Percentiles rank a stretch among this genome's conserved stretches.
Conservation (phyloP, 2,797 vertebrate species). For the Lateolabrax maculatus region DNA sequence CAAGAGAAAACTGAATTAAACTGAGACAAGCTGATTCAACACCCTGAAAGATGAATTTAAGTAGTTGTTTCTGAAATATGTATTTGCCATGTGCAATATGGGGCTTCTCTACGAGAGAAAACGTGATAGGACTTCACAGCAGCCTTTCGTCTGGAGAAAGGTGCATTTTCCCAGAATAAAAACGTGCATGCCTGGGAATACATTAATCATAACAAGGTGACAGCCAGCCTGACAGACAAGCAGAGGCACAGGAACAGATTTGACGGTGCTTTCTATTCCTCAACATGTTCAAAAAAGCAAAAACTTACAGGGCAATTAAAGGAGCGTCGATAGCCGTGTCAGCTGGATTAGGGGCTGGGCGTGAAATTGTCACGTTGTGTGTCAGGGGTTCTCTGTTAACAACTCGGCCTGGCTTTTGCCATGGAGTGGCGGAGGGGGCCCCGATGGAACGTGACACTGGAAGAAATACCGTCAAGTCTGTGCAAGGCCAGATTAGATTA, state of each 20-base stretch:
- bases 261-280: conserved; percentile 69
- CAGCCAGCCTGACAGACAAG: conserved; percentile 77
- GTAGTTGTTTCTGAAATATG: conserved; percentile 85
- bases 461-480: conserved; percentile 76
- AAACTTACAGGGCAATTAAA: conserved; percentile 81
- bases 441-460: conserved; percentile 78
- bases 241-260: conserved; percentile 67
- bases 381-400: conserved; percentile 81
- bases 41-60: conserved; percentile 82
- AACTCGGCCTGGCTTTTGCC: conserved; percentile 73
- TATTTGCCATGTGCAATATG: conserved; percentile 78
- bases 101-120: conserved; percentile 40
- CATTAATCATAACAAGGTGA: conserved; percentile 83
- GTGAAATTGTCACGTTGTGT: conserved; percentile 84
- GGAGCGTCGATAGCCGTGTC: conserved; percentile 77
- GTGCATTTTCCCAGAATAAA: conserved; percentile 72
- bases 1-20: conserved; percentile 83
- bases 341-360: conserved; percentile 82
- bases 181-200: conserved; percentile 75
- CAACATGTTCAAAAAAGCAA: conserved; percentile 68
- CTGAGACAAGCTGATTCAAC: conserved; percentile 83
- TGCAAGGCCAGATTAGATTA: conserved; percentile 85
- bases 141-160: conserved; percentile 67
- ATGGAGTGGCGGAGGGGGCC: conserved; percentile 51
- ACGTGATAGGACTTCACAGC: conserved; percentile 74